These are phyloP conservation scores for Schizotus pectinicornis DNA, from an alignment of 2,888 invertebrate species.

Conservation along the genomic window DNA sequence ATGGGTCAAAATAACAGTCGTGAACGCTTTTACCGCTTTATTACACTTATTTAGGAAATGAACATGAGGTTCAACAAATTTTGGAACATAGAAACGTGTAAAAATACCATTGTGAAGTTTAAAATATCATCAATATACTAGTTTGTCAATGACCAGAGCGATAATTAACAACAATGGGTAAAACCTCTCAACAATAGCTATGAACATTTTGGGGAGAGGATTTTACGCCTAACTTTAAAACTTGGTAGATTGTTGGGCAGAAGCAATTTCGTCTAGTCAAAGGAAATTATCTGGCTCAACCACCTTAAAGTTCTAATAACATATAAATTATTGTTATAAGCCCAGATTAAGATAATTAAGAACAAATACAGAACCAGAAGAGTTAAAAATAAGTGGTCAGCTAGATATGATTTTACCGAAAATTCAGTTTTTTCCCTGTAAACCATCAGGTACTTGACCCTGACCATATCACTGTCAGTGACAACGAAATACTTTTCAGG, in stretches of 20 bases:
- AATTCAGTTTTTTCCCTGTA: constrained; percentile 57
- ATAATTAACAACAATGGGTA: too few relatives aligned
- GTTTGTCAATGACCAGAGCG: too few relatives aligned
- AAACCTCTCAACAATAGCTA: too few relatives aligned
- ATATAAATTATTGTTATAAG: constrained; percentile 16
- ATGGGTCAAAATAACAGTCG: too few relatives aligned
- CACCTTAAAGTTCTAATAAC: constrained; percentile 1
- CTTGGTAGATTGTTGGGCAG: too few relatives aligned
- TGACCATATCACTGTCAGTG: constrained; percentile 76
- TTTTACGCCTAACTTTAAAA: too few relatives aligned
- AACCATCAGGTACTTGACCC: constrained; percentile 77
- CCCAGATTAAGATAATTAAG: constrained; percentile 31
- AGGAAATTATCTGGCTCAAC: constrained; percentile 1
- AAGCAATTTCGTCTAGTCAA: too few relatives aligned
- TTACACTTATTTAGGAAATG: too few relatives aligned
- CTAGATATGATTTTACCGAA: constrained; percentile 29
- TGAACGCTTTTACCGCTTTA: too few relatives aligned
- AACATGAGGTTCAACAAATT: too few relatives aligned
- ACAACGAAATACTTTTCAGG: constrained; percentile 77
- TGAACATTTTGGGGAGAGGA: too few relatives aligned
- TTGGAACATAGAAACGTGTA: too few relatives aligned
- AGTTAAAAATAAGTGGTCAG: constrained; percentile 9
- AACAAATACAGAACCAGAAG: constrained; percentile 28
- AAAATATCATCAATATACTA: not conserved
- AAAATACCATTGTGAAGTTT: not conserved